Evolutionary conservation across 2,888 invertebrate species (phyloP), one percentile per base, ranked within the genome.

Genomic region (Patella ulyssiponensis): DNA sequence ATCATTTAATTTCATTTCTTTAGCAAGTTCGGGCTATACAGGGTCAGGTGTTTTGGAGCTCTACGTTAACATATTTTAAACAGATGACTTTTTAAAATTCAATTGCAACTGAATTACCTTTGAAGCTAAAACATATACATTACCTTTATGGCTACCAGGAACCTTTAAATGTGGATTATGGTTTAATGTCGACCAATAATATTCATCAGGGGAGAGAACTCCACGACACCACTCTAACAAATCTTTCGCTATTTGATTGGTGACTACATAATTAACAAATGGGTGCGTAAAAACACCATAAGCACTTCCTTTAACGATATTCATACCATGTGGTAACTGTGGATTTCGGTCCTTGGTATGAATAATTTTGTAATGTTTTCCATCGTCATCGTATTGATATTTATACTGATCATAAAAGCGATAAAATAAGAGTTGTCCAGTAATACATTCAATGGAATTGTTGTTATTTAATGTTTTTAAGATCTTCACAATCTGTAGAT

Each of bases 381-480:
- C 84, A 70, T 77, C 72, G 20, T 33, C 14, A 2, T n/a, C 27
- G 9, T 2, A 69, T 9, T 73, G 69, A 58, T 80, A 79, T 44
- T 56, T 69, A 70, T 84, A 78, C 54, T 79, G 77, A 51, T 74
- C 77, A 5, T 51, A 9, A 74, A 78, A 86, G 14, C 87, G 79
- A 1, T 14, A 1, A 1, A 58, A 58, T 53, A 88, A 69, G 75
- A 86, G 83, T 9, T 88, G 77, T 1, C 77, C 76, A 0, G 86
- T 87, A 7, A 91, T 84, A 0, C 91, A 90, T 82, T 91, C 91
- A 14, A 91, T 88, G 52, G 91, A 90, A 80, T 91, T 92, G 52
- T 88, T 80, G 33, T 91, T 91, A 79, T 91, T 91, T 80, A 90
- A 90, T 54, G 88, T 86, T 77, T 87, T 87, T 33, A 92, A 81